Evolutionary conservation across 2,113 vertebrate genomes (phyloP).

Genomic region (Pipa parva): DNA sequence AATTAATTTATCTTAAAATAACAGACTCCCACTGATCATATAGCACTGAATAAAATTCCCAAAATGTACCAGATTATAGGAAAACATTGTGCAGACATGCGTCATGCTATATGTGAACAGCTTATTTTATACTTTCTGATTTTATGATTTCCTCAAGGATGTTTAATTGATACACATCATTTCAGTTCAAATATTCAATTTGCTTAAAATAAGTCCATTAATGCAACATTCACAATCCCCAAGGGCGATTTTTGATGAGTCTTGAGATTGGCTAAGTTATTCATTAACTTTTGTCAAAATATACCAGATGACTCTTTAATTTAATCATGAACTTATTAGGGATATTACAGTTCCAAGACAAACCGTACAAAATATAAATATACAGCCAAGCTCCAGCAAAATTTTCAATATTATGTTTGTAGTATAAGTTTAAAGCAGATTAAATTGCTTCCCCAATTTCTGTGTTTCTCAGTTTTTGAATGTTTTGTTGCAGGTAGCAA

Average conservation of each 20-base stretch:
- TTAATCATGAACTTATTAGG: conserved; percentile 35
- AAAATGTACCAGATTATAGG: background rate
- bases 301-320: conserved; percentile 38
- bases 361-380: background rate
- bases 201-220: conserved; percentile 39
- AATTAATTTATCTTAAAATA: background rate
- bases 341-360: background rate
- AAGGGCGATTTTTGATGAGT: conserved; percentile 39
- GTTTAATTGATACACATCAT: conserved; percentile 39
- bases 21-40: background rate
- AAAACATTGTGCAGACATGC: background rate
- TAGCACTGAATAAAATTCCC: background rate
- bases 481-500: too few relatives aligned
- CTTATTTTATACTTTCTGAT: conserved; percentile 38
- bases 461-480: too few relatives aligned
- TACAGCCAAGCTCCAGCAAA: too few relatives aligned
- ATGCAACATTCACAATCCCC: conserved; percentile 29
- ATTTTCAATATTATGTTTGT: too few relatives aligned
- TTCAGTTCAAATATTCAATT: conserved; percentile 42
- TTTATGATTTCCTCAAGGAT: conserved; percentile 35
- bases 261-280: conserved; percentile 41
- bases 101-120: conserved; percentile 18
- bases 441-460: too few relatives aligned
- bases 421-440: too few relatives aligned
- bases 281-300: conserved; percentile 41